Percentiles rank a stretch among this genome's conserved stretches.
phyloP scores from a whole-genome alignment of 2,797 vertebrate genomes.

The Rhabdomys pumilio region DNA sequence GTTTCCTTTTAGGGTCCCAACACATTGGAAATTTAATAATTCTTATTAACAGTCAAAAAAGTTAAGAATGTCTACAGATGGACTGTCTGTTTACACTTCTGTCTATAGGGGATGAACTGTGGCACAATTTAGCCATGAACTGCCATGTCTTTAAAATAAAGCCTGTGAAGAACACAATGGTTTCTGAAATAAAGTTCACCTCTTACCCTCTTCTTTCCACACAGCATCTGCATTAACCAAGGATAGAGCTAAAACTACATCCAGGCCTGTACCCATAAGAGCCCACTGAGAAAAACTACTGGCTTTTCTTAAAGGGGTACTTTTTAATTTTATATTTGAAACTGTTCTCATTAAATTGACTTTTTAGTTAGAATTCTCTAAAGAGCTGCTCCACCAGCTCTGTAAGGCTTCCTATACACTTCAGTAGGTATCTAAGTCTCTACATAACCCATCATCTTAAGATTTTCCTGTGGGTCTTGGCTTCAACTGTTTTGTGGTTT shows the following conservation, averaged over 20 bases:
- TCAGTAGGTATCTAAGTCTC: constrained; percentile 47
- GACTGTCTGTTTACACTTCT: constrained; percentile 65
- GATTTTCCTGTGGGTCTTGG: constrained; percentile 1
- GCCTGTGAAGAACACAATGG: constrained; percentile 51
- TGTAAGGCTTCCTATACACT: constrained; percentile 30
- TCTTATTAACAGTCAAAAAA: constrained; percentile 48
- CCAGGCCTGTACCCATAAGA: neutral
- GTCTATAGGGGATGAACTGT: constrained; percentile 70
- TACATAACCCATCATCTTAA: constrained; percentile 3
- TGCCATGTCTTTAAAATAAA: constrained; percentile 71
- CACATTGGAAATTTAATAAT: constrained; percentile 61
- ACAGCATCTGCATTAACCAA: neutral
- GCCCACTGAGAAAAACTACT: neutral
- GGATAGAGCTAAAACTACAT: neutral
- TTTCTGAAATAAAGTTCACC: constrained; percentile 56
- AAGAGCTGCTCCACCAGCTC: neutral
- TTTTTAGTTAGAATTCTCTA: constrained; percentile 65
- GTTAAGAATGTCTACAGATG: constrained; percentile 49
- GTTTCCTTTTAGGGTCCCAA: constrained; percentile 34
- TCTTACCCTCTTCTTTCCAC: neutral
- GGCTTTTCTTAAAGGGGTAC: neutral
- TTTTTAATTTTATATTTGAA: constrained; percentile 4
- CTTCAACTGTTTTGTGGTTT: neutral
- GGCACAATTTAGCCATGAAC: constrained; percentile 82
- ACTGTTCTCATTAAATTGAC: neutral